A percentile compares a stretch with the other conserved stretches of the same genome.
These are phyloP conservation scores for Panzeria rudis DNA, from an alignment of 2,888 invertebrate genomes.

Conservation along the genomic window DNA sequence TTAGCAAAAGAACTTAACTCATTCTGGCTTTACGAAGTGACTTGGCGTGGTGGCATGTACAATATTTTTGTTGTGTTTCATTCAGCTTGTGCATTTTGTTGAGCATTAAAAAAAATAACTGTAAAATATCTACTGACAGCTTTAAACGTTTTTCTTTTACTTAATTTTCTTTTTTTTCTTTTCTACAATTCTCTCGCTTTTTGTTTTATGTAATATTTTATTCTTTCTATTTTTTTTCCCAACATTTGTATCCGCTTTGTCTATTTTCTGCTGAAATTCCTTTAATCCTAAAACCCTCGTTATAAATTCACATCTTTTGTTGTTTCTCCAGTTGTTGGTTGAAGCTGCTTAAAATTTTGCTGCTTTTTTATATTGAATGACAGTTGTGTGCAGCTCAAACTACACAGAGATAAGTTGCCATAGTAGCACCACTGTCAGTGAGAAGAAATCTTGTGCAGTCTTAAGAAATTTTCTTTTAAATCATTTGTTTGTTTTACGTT, in stretches of 20 bases:
- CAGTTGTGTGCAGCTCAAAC: conserved; percentile 39
- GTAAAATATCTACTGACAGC: conserved; percentile 71
- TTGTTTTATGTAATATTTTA: conserved; percentile 32
- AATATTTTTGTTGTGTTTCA: background rate
- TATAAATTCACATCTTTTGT: conserved; percentile 58
- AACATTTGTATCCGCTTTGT: conserved; percentile 46
- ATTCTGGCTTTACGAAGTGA: conserved; percentile 43
- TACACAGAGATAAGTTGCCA: conserved; percentile 32
- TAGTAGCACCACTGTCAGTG: background rate
- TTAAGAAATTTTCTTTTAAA: conserved; percentile 51
- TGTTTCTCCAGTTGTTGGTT: conserved; percentile 32
- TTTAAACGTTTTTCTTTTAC: conserved; percentile 65
- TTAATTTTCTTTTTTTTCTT: conserved; percentile 47
- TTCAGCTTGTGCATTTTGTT: conserved; percentile 24
- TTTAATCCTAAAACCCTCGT: conserved; percentile 69
- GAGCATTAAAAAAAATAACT: conserved; percentile 18
- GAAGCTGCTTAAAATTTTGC: conserved; percentile 55
- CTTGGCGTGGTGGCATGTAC: conserved; percentile 39
- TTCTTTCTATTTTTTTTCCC: background rate
- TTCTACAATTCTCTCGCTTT: conserved; percentile 20
- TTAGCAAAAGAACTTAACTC: conserved; percentile 46
- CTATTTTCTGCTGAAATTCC: conserved; percentile 63
- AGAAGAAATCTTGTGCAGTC: conserved; percentile 41
- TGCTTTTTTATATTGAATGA: conserved; percentile 61
- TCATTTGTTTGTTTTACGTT: conserved; percentile 58